Evolutionary conservation across 2,888 invertebrate genomes (phyloP).

Genomic region (Icerya purchasi): DNA sequence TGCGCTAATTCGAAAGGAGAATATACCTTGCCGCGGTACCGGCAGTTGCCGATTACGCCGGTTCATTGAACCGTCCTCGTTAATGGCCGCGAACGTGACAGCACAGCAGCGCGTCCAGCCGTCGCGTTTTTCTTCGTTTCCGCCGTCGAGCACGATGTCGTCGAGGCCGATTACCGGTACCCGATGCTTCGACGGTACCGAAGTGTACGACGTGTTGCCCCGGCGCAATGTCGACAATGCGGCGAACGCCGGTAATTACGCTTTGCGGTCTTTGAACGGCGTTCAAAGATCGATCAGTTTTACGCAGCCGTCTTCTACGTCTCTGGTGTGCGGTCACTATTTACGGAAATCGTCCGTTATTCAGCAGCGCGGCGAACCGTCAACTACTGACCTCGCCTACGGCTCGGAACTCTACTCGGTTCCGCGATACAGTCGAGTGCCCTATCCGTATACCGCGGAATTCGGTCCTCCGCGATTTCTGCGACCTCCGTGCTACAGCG

Average conservation of each 20-base stretch:
- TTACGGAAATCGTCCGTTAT: neutral
- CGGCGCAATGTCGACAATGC: neutral
- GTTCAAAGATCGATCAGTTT: neutral
- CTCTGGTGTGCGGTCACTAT: neutral
- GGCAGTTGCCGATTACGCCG: neutral
- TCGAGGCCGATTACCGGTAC: neutral
- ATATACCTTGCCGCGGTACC: neutral
- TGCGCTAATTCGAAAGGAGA: neutral
- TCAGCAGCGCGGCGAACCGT: slow-evolving; percentile 8
- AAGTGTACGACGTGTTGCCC: neutral
- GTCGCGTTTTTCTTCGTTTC: neutral
- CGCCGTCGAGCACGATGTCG: neutral
- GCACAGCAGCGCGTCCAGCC: neutral
- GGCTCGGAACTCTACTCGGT: neutral
- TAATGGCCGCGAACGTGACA: neutral
- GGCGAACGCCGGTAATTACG: too few species aligned
- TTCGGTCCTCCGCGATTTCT: neutral
- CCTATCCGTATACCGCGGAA: neutral
- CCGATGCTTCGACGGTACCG: neutral
- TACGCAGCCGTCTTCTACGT: neutral
- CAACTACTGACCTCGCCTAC: slow-evolving; percentile 4
- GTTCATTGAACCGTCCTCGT: neutral
- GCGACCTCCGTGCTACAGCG: slow-evolving; percentile 13
- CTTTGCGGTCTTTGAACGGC: too few species aligned
- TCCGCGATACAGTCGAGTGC: too few species aligned